Base-by-base conservation (phyloP, 2,888 invertebrate genomes). In the Silvanus unidentatus region DNA sequence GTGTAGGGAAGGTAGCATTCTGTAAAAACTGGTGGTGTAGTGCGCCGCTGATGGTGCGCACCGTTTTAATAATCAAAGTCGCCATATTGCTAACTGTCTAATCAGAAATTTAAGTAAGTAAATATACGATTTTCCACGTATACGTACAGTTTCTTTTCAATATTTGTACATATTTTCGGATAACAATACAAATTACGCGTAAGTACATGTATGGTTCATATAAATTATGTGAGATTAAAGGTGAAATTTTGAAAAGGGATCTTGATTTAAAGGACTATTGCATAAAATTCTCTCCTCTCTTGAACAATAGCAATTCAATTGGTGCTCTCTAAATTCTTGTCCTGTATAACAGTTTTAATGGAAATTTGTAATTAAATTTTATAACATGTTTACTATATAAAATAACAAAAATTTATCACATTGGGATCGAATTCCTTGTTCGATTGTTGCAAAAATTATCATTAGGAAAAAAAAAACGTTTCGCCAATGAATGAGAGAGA, bases 61-160 rank as follows among this genome's bases (percentile, higher is more conserved):
- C 46, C 50, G 57, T 56, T 65, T 61, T 51, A 48, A 32, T 59
- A 59, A 63, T 65, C 63, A 60, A 52, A 68, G 71, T 71, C 70
- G 72, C 72, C 72, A 72, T 72, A 72, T 72, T 72, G 67, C 56
- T 69, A 69, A 68, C 70, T 69, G 70, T 69, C 69, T 68, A 69
- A 68, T 68, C 64, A 65, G 68, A 70, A 64, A 71, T 69, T 69
- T 67, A 65, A 67, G 70, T 69, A 71, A 70, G 72, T 72, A 72
- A 70, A 70, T 70, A 69, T 57, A 63, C 54, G 58, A 59, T 60
- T 62, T 60, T 56, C 53, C 53, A 54, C 56, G 53, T 56, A 54
- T 57, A 47, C 49, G 44, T 48, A 49, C 44, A 50, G 49, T 52
- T 56, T 52, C 52, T 53, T 45, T 16, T 12, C 37, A 39, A 46